These are phyloP conservation scores for Dasysyrphus tricinctus DNA, from an alignment of 2,888 invertebrate species.

Conservation along the genomic window DNA sequence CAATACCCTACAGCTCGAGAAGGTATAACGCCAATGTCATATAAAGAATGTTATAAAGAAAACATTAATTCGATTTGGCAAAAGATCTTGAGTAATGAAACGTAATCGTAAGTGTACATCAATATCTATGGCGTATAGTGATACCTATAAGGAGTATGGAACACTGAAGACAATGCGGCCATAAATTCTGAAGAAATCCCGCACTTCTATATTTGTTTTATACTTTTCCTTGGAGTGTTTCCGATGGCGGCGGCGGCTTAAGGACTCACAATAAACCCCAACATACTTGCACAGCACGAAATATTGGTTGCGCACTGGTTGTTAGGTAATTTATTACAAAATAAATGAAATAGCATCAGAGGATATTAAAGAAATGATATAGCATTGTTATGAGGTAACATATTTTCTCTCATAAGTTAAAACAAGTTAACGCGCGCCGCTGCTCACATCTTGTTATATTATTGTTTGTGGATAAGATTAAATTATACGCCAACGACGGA, in stretches of 20 bases:
- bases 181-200: conserved; percentile 50
- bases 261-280: conserved; percentile 18
- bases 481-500: background rate
- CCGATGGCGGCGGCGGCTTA: conserved; percentile 35
- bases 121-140: background rate
- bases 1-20: background rate
- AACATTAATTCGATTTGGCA: conserved; percentile 23
- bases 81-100: conserved; percentile 7
- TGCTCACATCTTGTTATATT: conserved; percentile 3
- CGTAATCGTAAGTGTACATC: background rate
- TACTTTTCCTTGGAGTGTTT: conserved; percentile 3
- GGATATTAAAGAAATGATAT: conserved; percentile 48
- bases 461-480: background rate
- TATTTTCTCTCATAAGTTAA: conserved; percentile 1
- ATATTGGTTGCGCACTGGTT: conserved; percentile 53
- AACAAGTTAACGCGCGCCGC: background rate
- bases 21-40: background rate
- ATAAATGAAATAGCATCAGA: conserved; percentile 50
- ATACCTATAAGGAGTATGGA: conserved; percentile 14
- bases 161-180: conserved; percentile 48
- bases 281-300: background rate
- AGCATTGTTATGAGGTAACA: conserved; percentile 34
- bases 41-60: background rate
- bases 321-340: conserved; percentile 60
- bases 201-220: conserved; percentile 14